Evolutionary conservation across 2,113 vertebrate species (phyloP).

Genomic region (Catharus bicknelli): DNA sequence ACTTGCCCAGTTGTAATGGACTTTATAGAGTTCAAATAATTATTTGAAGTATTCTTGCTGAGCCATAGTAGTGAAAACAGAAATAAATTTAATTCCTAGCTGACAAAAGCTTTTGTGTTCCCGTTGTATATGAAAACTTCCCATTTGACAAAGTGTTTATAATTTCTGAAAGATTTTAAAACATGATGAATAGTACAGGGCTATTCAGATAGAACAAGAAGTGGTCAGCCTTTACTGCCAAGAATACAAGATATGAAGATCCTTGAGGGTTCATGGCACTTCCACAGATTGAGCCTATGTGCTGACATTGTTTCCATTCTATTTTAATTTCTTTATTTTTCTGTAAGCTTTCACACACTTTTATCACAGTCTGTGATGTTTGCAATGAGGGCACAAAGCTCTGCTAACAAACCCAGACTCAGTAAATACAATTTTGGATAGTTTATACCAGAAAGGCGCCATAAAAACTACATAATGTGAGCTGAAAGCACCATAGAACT

Average conservation of each 20-base stretch:
- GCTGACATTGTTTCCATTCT: not conserved
- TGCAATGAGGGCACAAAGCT: not conserved
- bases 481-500: not conserved
- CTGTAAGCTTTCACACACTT: not conserved
- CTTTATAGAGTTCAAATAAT: not conserved
- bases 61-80: not conserved
- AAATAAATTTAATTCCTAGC: not conserved
- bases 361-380: not conserved
- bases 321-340: not conserved
- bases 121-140: accelerated
- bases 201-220: not conserved
- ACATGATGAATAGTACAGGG: accelerated
- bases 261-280: not conserved
- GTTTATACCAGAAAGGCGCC: not conserved
- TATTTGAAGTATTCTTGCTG: not conserved
- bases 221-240: not conserved
- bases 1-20: not conserved
- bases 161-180: not conserved
- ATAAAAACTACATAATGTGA: not conserved
- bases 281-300: not conserved
- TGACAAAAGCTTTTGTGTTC: not conserved
- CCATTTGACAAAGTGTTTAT: not conserved
- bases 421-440: not conserved
- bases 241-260: accelerated
- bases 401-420: not conserved